Percentiles rank a stretch among this genome's conserved stretches.
These are phyloP conservation scores for Fringilla coelebs DNA, from an alignment of 2,797 vertebrate species.

Conservation along the genomic window DNA sequence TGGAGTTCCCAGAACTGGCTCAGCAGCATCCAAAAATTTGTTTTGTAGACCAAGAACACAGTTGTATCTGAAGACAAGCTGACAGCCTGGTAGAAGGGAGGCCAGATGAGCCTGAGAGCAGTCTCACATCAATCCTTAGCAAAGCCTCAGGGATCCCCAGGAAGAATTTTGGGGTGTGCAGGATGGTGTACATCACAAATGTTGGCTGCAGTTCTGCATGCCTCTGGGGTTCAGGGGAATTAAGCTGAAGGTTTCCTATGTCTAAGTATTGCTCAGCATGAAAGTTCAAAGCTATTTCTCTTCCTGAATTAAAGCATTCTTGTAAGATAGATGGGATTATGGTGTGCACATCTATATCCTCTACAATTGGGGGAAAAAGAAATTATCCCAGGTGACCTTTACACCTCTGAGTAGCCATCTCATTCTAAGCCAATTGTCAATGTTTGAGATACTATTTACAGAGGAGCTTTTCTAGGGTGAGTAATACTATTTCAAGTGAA, in stretches of 20 bases:
- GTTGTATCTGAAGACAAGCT: not conserved
- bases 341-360: not conserved
- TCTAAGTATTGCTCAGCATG: not conserved
- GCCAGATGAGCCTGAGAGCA: not conserved
- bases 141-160: not conserved
- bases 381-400: not conserved
- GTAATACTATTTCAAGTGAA: not conserved
- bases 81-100: not conserved
- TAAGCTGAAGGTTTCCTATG: not conserved
- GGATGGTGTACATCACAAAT: not conserved
- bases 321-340: not conserved
- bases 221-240: not conserved
- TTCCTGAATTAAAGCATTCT: conserved; percentile 1
- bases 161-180: not conserved
- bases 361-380: not conserved
- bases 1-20: not conserved
- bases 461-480: not conserved
- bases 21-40: not conserved
- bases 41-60: not conserved
- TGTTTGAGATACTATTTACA: not conserved
- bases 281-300: conserved; percentile 32
- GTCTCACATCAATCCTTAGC: not conserved
- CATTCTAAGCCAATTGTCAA: not conserved
- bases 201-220: not conserved
- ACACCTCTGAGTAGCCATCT: not conserved